Conservation (phyloP, 2,888 invertebrate genomes). For the Lycocerus yunnanus region DNA sequence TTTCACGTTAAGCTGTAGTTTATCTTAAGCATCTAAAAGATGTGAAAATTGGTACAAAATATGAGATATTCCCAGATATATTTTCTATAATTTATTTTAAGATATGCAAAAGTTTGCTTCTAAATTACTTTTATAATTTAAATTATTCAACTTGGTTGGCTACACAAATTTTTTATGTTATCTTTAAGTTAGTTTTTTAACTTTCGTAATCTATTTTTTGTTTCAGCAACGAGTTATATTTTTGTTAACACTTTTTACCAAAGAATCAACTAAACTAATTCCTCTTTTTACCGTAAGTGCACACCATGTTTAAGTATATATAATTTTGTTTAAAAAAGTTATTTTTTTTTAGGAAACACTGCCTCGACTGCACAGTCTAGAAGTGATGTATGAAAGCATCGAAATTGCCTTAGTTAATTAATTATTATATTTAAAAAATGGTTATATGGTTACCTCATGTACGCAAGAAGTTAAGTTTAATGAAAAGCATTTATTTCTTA, state of each 20-base stretch:
- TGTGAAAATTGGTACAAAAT: too few species aligned
- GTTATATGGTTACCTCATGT: background rate
- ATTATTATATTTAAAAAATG: background rate
- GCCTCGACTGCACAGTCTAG: constrained; percentile 52
- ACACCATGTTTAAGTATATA: too few species aligned
- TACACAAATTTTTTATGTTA: too few species aligned
- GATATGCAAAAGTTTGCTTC: too few species aligned
- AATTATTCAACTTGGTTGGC: too few species aligned
- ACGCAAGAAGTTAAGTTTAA: background rate
- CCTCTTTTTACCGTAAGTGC: constrained; percentile 51
- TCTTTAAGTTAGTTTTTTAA: too few species aligned
- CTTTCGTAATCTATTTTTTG: background rate
- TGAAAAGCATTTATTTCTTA: background rate
- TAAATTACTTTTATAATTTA: too few species aligned
- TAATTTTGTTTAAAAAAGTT: background rate
- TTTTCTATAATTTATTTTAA: too few species aligned
- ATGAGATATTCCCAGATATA: too few species aligned
- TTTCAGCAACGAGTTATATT: constrained; percentile 54
- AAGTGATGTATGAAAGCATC: constrained; percentile 46
- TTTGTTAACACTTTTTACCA: constrained; percentile 52
- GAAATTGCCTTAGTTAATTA: constrained; percentile 12
- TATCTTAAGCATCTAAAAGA: too few species aligned
- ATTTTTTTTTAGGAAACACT: constrained; percentile 46
- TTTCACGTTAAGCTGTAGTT: too few species aligned
- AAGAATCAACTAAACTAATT: constrained; percentile 43